These are phyloP conservation scores for Apteryx owenii DNA, from an alignment of 2,113 vertebrate genomes.

Conservation along the genomic window DNA sequence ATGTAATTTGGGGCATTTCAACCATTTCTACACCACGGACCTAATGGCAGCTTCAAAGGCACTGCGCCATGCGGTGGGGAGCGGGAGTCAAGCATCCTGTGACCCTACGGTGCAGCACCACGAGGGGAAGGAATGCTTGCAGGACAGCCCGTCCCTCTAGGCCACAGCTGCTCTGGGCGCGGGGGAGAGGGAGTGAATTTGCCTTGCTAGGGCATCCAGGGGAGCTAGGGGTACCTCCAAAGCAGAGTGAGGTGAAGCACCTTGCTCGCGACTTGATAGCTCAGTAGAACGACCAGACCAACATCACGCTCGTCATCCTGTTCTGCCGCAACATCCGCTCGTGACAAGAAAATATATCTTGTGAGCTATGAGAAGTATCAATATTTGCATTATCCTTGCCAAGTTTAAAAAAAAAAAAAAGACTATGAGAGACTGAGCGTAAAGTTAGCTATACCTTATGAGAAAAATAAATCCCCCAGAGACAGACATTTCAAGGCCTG, in stretches of 20 bases:
- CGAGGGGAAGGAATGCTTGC: rapidly evolving
- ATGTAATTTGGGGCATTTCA: not conserved
- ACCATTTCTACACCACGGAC: not conserved
- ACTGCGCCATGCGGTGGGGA: not conserved
- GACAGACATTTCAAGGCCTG: not conserved
- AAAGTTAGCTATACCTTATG: not conserved
- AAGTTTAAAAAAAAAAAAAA: not conserved
- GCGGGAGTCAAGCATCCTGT: not conserved
- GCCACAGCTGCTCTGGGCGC: not conserved
- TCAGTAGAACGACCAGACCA: not conserved
- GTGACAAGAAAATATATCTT: not conserved
- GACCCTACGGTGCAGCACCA: not conserved
- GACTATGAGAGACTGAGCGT: not conserved
- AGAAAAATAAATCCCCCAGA: not conserved
- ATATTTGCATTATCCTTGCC: not conserved
- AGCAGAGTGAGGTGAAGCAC: not conserved
- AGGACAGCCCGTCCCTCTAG: not conserved
- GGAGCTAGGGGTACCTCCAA: not conserved
- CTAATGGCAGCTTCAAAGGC: not conserved
- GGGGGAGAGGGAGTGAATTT: not conserved
- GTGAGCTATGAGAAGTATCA: not conserved
- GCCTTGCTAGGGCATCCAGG: not conserved
- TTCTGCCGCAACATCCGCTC: not conserved
- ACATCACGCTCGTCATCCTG: not conserved
- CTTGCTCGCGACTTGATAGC: not conserved